Base-by-base conservation (phyloP, 2,797 vertebrate species). In the Propithecus deckenii region DNA sequence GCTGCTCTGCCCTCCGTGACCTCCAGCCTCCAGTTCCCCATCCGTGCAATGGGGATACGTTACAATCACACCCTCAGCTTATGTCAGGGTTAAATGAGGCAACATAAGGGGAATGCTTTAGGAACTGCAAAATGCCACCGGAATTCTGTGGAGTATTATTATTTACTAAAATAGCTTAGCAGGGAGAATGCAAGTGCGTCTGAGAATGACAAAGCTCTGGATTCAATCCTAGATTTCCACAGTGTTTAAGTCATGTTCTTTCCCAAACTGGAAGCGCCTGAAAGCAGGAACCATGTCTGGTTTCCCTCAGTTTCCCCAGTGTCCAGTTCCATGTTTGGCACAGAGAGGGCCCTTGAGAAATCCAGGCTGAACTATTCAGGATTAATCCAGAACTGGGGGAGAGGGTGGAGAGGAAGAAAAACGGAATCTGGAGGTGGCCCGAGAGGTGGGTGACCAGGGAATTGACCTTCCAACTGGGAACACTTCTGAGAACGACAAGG, bases 141-240 rank as follows among this genome's bases (percentile, higher is more conserved):
- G 18, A 72, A 92, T 87, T 57, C 81, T 65, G 93, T 79, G 85
- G 78, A 97, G 90, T 78, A 83, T 86, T 92, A 78, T 95, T 91
- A 95, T 88, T 92, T 74, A 93, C 91, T 69, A 72, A 97, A 97
- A 95, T 94, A 96, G 95, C 86, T 59, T 78, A 11, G 28, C 63
- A 78, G 57, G 81, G 88, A 94, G 38, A 69, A 20, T 2, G 8
- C 20, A 35, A 85, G 67, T 4, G 12, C 84, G 63, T 43, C 74
- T 69, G 65, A 79, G 87, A 67, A 63, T 18, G 55, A 81, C 74
- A 48, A 86, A 86, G 91, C 41, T 87, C 95, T 96, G 88, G 88
- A 89, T 90, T 72, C 76, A 50, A 52, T 69, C 87, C 89, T 46
- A 91, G 92, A 61, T 69, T 84, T 84, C 81, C 32, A 57, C 57